These are phyloP conservation scores for Aurelia aurita complex sp. Pacific DNA, from an alignment of 30 jellyfish, hydroid and myxozoan genomes.

Conservation along the genomic window DNA sequence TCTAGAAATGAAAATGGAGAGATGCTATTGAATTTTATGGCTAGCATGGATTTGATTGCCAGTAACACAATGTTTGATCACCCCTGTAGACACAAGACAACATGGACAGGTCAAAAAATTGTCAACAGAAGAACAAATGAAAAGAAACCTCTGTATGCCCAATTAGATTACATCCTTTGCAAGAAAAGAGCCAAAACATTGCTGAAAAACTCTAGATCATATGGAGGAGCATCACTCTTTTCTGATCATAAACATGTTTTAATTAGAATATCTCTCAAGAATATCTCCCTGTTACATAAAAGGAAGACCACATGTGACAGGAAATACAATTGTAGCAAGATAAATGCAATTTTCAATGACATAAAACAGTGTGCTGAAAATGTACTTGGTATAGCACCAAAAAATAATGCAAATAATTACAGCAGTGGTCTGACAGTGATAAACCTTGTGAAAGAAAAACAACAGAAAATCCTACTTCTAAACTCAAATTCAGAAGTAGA, in stretches of 20 bases:
- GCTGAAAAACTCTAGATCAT: slow-evolving; percentile 7
- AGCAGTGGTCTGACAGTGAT: not conserved
- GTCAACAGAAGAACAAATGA: not conserved
- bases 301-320: not conserved
- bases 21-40: slow-evolving; percentile 2
- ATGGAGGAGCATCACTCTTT: slow-evolving; percentile 4
- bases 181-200: slow-evolving; percentile 6
- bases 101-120: slow-evolving; percentile 3
- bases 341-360: not conserved
- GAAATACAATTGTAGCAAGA: slow-evolving; percentile 11
- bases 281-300: not conserved
- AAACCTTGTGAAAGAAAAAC: not conserved
- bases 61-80: not conserved
- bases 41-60: not conserved
- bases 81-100: slow-evolving; percentile 9
- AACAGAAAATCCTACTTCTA: not conserved
- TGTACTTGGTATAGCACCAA: slow-evolving; percentile 1
- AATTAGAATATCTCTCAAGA: not conserved
- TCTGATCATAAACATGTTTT: not conserved
- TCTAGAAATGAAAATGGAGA: slow-evolving; percentile 10
- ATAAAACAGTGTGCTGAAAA: slow-evolving; percentile 6
- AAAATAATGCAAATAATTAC: not conserved
- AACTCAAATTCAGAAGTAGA: slow-evolving; percentile 1
- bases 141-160: slow-evolving; percentile 7
- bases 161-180: slow-evolving; percentile 4